Evolutionary conservation across 2,888 invertebrate genomes (phyloP), one percentile per base, ranked within the genome.

Genomic region (Petrolisthes cinctipes): DNA sequence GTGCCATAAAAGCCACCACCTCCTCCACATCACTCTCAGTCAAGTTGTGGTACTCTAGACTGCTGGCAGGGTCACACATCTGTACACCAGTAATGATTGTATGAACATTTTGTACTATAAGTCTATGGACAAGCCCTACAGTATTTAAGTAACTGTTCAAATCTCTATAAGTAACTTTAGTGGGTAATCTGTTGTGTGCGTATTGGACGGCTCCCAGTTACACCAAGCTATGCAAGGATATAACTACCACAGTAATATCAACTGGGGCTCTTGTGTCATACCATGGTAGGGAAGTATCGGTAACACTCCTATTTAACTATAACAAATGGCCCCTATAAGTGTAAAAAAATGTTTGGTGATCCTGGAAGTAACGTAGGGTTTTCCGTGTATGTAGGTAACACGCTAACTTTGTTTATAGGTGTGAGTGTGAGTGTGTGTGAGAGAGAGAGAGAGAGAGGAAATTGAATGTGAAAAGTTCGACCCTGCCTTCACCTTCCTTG

Each of bases 1-100:
- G 54, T 5, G 89, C 89, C 87, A 90, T 89, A 76, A 90, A 90
- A 23, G 57, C 71, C 23, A 90, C 83, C 23, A 90, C 90, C 20
- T 86, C 86, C 20, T 90, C 87, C 20, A 85, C 80, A 51, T 90
- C 89, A 2, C 75, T 75, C 51, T 83, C 84, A 51, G 57, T 66
- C 20, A 90, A 71, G 83, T 83, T 56, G 20, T 80, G 66, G 83
- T 87, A 90, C n/a, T 82, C 75, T 17, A 90, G 78, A 56, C 79
- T 82, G 73, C 5, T 20, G 14, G 20, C 73, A 9, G 23, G 9
- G 17, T 78, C 11, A 53, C 53, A 61, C 37, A 68, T 82, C 51
- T 51, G n/a, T 23, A 5, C n/a, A 7, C 4, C 7, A 61, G 81
- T 20, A 56, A 9, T n/a, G 3, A n/a, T 9, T 7, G 5, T 20